A percentile compares a stretch with the other conserved stretches of the same genome.
phyloP scores from a whole-genome alignment of 2,888 invertebrate genomes.

The Mongoloraphidia duomilia region DNA sequence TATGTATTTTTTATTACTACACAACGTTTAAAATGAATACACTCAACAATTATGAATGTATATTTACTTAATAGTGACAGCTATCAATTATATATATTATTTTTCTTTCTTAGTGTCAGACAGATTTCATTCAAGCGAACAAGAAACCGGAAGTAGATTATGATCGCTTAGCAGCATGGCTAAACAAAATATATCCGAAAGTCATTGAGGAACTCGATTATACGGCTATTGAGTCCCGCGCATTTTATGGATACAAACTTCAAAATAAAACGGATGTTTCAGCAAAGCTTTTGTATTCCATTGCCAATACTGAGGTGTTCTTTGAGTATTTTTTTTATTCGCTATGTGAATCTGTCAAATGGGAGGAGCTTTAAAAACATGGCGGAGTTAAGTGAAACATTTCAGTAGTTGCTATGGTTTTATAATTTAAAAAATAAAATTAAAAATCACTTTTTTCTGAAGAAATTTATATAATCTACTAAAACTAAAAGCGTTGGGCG shows the following conservation, averaged over 20 bases:
- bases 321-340: no score
- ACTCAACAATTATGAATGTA: no score
- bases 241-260: slow-evolving; percentile 22
- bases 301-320: no score
- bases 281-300: background rate
- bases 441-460: no score
- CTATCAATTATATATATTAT: background rate
- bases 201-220: slow-evolving; percentile 32
- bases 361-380: no score
- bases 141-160: slow-evolving; percentile 25
- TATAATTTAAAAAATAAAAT: no score
- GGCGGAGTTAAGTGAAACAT: no score
- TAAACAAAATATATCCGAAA: slow-evolving; percentile 31
- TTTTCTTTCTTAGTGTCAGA: slow-evolving; percentile 26
- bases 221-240: slow-evolving; percentile 20
- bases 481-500: no score
- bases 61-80: background rate
- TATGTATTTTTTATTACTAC: background rate
- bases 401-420: no score
- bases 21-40: no score
- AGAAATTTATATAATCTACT: no score
- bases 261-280: slow-evolving; percentile 16
- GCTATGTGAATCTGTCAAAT: no score
- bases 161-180: slow-evolving; percentile 30
- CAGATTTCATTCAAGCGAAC: slow-evolving; percentile 18